A percentile compares a stretch with the other conserved stretches of the same genome.
These are phyloP conservation scores for Auanema sp. DNA, from an alignment of 2,888 invertebrate genomes.

Conservation along the genomic window DNA sequence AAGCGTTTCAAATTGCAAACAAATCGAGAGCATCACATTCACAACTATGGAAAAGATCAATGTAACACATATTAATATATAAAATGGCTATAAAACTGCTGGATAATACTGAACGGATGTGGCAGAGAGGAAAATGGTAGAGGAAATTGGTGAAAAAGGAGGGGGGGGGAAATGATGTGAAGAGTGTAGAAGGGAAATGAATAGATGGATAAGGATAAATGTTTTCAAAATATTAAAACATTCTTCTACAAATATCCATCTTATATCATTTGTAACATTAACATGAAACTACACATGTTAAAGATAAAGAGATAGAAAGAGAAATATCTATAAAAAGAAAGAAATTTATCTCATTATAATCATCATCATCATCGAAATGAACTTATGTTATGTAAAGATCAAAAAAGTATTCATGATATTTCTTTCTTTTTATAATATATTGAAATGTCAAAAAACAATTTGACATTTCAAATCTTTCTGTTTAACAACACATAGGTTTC, in stretches of 20 bases:
- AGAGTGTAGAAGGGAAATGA: too few species aligned
- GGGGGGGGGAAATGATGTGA: background rate
- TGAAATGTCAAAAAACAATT: too few species aligned
- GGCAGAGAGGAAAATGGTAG: background rate
- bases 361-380: background rate
- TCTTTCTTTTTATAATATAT: too few species aligned
- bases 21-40: background rate
- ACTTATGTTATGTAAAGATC: slow-evolving; percentile 5
- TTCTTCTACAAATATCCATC: too few species aligned
- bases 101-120: background rate
- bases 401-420: slow-evolving; percentile 30
- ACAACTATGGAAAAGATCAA: background rate
- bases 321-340: too few species aligned
- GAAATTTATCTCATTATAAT: too few species aligned
- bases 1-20: background rate
- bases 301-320: background rate
- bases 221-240: too few species aligned
- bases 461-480: too few species aligned
- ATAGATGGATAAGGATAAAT: too few species aligned
- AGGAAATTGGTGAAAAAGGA: background rate
- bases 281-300: too few species aligned
- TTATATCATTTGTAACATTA: too few species aligned
- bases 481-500: too few species aligned
- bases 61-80: background rate
- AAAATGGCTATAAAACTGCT: background rate